Base-by-base conservation (phyloP, 2,113 vertebrate genomes). In the Menidia beryllina region DNA sequence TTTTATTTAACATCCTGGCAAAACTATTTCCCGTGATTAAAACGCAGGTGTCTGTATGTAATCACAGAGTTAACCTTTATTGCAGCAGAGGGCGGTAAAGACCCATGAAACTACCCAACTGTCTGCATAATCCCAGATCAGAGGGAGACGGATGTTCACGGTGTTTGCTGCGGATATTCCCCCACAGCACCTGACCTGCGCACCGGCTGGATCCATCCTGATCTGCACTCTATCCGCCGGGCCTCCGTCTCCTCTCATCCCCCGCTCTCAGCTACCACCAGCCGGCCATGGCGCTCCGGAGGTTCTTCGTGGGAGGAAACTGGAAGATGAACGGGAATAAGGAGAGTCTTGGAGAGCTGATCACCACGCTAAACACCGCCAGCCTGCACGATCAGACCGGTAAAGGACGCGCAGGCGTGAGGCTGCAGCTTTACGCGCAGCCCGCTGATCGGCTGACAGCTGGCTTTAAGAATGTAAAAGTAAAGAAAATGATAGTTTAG, bases 321-420 rank as follows among this genome's bases (percentile, higher is more conserved):
- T 97, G 96, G 96, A 97, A 96, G 88, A 96, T 97, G 96, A 97
- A 97, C 52, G 96, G 96, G 7, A 89, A 90, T 65, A 96, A 93
- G 93, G 92, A 94, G 72, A 92, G 71, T 43, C 86, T 96, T 26
- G 93, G 84, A 39, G 94, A 95, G 17, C 93, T 97, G 58, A 94
- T 96, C 73, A 71, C 50, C 23, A 92, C 86, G 7, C 88, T 97
- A 72, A 97, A 96, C 71, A 78, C 88, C n/a, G 95, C 93, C 67
- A 93, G 91, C 81, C 80, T 96, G 82, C 87, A 94, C 27, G 91
- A 93, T 3, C 88, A 95, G 67, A 95, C 95, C 49, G 96, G 96
- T 26, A 19, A 43, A 1, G 52, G 5, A 5, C 0, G 7, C 45
- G 36, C 52, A 6, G 26, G 20, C 15, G 20, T 2, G 10, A 4